These are phyloP conservation scores for Cuculus canorus DNA, from an alignment of 2,797 vertebrate species.

Conservation along the genomic window DNA sequence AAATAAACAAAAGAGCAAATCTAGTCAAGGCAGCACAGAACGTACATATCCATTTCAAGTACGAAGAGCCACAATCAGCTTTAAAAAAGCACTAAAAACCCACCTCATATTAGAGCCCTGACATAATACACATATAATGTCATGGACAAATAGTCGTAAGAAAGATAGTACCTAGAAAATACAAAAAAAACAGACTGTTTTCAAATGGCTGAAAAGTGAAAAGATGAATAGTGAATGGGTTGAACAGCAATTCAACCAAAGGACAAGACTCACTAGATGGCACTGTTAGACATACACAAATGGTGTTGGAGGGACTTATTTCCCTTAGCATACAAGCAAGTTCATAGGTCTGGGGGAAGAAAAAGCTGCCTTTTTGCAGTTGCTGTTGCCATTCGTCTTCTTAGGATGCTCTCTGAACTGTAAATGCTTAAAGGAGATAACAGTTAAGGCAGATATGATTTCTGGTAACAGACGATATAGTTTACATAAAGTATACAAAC, in stretches of 20 bases:
- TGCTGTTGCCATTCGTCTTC: background rate
- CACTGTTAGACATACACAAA: background rate
- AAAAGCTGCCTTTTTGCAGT: background rate
- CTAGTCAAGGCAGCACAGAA: background rate
- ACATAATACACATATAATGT: no score
- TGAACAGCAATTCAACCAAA: background rate
- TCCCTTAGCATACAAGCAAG: rapidly evolving
- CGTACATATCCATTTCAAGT: background rate
- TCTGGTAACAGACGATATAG: background rate
- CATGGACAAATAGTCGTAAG: background rate
- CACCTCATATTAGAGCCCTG: background rate
- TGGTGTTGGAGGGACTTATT: background rate
- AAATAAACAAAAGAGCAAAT: background rate
- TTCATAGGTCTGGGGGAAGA: background rate
- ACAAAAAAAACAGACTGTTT: background rate
- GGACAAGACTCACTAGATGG: slow-evolving; percentile 20
- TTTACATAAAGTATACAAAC: background rate
- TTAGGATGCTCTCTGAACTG: background rate
- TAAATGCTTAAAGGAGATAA: background rate
- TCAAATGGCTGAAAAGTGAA: background rate
- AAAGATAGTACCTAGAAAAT: background rate
- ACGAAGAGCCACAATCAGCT: background rate
- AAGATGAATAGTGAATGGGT: background rate
- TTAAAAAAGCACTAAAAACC: background rate
- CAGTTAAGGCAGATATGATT: background rate